Evolutionary conservation across 1,140 invertebrate species (phyloP).

Genomic region (Gonatopus flavifemur): DNA sequence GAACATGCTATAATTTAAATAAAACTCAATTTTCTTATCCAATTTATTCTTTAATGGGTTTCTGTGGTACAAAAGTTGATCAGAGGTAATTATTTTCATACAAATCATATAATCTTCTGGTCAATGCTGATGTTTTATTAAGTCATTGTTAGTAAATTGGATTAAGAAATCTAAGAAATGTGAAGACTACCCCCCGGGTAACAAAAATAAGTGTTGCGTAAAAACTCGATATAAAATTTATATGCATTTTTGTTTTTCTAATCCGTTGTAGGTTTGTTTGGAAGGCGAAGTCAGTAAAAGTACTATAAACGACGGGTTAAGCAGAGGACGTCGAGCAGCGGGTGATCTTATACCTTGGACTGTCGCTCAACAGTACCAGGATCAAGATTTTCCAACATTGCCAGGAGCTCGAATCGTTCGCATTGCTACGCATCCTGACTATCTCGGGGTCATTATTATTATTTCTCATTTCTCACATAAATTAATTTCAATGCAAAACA

Average conservation of each 20-base stretch:
- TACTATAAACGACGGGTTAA: slow-evolving; percentile 76
- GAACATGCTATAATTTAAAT: background rate
- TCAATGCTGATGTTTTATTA: too few species aligned
- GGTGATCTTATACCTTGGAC: slow-evolving; percentile 99
- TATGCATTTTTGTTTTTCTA: slow-evolving; percentile 2
- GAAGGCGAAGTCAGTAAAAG: slow-evolving; percentile 92
- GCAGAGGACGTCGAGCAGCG: slow-evolving; percentile 83
- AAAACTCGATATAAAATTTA: background rate
- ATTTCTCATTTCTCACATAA: slow-evolving; percentile 10
- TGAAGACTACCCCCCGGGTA: too few species aligned
- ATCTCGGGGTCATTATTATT: slow-evolving; percentile 73
- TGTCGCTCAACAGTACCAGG: slow-evolving; percentile 93
- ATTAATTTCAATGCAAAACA: too few species aligned
- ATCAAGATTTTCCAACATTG: slow-evolving; percentile 88
- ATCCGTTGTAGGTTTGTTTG: slow-evolving; percentile 72
- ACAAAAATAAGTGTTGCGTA: background rate
- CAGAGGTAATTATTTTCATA: too few species aligned
- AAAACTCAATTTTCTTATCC: background rate
- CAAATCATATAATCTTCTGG: too few species aligned
- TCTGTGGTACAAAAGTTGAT: too few species aligned
- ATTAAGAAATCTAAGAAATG: too few species aligned
- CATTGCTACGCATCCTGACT: slow-evolving; percentile 98
- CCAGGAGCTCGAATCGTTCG: slow-evolving; percentile 90
- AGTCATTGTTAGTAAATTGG: too few species aligned
- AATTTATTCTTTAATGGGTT: too few species aligned